phyloP scores from a whole-genome alignment of 2,888 invertebrate genomes.

The Pemphredon lugubris region DNA sequence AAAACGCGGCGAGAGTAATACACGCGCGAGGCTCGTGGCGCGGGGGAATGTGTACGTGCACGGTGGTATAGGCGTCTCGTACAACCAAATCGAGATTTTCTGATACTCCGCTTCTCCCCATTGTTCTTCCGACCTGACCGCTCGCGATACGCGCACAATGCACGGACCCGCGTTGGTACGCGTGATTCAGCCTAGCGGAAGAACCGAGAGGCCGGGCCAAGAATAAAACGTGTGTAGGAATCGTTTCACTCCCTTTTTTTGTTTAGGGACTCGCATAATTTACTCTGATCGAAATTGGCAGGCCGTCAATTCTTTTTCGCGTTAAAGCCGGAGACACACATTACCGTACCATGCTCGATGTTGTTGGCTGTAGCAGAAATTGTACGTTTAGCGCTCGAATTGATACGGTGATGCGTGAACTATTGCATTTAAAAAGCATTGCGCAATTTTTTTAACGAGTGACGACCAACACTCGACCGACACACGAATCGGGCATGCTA shows the following conservation, averaged over 20 bases:
- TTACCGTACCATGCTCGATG: too few species aligned
- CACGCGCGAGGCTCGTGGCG: conserved; percentile 25
- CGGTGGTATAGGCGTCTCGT: conserved; percentile 8
- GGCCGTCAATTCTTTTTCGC: too few species aligned
- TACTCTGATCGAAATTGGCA: neutral
- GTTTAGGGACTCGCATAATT: too few species aligned
- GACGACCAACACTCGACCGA: too few species aligned
- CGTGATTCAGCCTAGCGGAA: neutral
- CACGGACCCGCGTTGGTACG: conserved; percentile 2
- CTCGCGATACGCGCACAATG: conserved; percentile 32
- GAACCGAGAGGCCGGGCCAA: neutral
- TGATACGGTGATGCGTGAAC: too few species aligned
- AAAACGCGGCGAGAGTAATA: conserved; percentile 32
- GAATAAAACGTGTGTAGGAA: neutral
- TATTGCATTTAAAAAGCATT: too few species aligned
- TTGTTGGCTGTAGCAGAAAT: too few species aligned
- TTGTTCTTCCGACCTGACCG: conserved; percentile 39
- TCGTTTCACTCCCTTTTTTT: neutral
- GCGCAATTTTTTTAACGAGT: too few species aligned
- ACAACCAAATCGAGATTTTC: conserved; percentile 52
- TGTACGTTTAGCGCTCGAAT: too few species aligned
- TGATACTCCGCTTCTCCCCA: conserved; percentile 47
- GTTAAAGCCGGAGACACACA: too few species aligned
- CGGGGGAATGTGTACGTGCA: conserved; percentile 31
- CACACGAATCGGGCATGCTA: too few species aligned